Evolutionary conservation across 2,113 vertebrate species (phyloP).

Genomic region (Lethenteron reissneri): DNA sequence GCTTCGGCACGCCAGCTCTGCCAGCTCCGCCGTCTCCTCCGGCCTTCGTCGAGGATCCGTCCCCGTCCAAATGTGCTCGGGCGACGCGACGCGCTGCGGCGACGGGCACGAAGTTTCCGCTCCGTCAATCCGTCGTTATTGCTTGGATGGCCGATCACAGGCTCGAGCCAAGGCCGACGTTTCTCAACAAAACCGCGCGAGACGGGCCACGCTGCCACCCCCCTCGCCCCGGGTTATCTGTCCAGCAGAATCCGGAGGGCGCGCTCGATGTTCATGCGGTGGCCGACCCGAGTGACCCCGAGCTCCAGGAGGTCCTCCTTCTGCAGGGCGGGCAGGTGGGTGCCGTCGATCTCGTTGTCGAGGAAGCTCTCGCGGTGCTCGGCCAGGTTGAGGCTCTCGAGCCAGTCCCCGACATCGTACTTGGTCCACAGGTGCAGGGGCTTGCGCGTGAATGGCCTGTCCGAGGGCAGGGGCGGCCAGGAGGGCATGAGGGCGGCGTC

Average conservation of each 20-base stretch:
- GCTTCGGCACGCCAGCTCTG: too few species aligned
- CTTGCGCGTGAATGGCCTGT: constrained; percentile 41
- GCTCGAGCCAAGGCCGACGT: too few species aligned
- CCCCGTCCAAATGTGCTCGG: too few species aligned
- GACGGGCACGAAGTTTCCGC: too few species aligned
- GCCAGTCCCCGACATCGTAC: constrained; percentile 91
- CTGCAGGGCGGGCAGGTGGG: constrained; percentile 79
- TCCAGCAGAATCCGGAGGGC: constrained; percentile 15
- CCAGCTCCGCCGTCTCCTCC: too few species aligned
- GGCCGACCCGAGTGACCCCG: constrained; percentile 27
- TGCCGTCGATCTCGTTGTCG: constrained; percentile 97
- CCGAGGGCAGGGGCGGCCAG: constrained; percentile 30
- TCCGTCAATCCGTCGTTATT: too few species aligned
- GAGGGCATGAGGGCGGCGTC: not conserved
- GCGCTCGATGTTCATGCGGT: constrained; percentile 44
- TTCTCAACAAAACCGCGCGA: too few species aligned
- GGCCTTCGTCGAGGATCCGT: too few species aligned
- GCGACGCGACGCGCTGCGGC: too few species aligned
- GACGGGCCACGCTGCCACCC: too few species aligned
- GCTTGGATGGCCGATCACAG: too few species aligned
- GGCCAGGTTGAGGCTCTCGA: constrained; percentile 83
- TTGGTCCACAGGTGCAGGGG: constrained; percentile 89
- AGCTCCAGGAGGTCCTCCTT: constrained; percentile 96
- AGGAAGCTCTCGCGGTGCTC: constrained; percentile 88
- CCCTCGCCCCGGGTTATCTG: not conserved